Base-by-base conservation (phyloP, 1,140 invertebrate genomes). In the Uloborus diversus region DNA sequence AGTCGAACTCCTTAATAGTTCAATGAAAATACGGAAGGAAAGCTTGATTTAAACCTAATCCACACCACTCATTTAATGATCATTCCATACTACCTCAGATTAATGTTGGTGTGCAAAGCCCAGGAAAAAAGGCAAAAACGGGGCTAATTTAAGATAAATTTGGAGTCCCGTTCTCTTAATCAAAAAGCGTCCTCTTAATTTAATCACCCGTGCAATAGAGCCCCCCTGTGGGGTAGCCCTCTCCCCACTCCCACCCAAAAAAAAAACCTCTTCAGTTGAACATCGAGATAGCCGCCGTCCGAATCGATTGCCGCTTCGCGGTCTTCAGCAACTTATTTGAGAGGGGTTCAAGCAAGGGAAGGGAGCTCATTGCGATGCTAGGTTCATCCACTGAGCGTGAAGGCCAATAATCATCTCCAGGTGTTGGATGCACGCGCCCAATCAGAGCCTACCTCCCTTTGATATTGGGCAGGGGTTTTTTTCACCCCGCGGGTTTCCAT, bases 391-490 rank as follows among this genome's bases (percentile, higher is more conserved):
- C 30, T 65, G 57, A 62, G 37, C 69, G 59, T 32, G 59, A 37
- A 62, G 73, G 20, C 47, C 73, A 76, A 76, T 76, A 64, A 76
- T 76, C 73, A 76, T 76, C 73, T 65, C 73, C 73, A 76, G 73
- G 73, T 76, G 73, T 76, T 76, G 73, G 61, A 23, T 27, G 62
- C 73, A 76, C 73, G 73, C 73, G 61, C 49, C 56, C 61, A 78
- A 65, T 65, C 61, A 65, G 61, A 33, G 61, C 42, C 47, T 59
- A 27, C 47, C 69, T 57, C 56, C 69, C 49, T 47, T 30, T 35
- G 25, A 28, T 4, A 61, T 73, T 59, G 69, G 69, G 51, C 13
- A 49, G 64, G 64, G 64, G 64, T 13, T 30, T 66, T 27, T 47
- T 37, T n/a, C 28, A 27, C 27, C 51, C 23, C 57, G 33, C 30